phyloP scores from a whole-genome alignment of 2,888 invertebrate genomes.

The Tetheella fluctuosa region DNA sequence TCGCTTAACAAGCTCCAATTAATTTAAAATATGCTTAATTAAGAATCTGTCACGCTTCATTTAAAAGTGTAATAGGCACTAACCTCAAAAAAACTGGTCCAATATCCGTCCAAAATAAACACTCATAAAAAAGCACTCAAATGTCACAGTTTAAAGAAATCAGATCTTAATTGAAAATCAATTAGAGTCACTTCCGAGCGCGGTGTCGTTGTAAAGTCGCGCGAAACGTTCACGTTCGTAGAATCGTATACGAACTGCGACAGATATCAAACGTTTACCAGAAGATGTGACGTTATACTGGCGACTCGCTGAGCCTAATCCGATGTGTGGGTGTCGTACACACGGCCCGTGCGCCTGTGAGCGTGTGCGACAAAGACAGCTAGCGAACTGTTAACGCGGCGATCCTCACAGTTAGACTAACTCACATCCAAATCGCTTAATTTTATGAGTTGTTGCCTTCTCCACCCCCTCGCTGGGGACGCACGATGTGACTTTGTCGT shows the following conservation, averaged over 20 bases:
- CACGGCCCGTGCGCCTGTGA: conserved; percentile 33
- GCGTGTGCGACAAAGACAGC: conserved; percentile 67
- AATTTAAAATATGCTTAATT: conserved; percentile 20
- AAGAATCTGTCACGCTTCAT: conserved; percentile 31
- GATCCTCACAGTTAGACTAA: conserved; percentile 83
- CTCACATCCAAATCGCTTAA: conserved; percentile 85
- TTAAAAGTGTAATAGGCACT: conserved; percentile 16
- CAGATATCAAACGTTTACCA: conserved; percentile 45
- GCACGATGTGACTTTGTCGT: conserved; percentile 60
- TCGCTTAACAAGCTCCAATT: conserved; percentile 1
- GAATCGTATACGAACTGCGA: conserved; percentile 38
- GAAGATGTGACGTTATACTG: conserved; percentile 48
- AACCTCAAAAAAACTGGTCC: conserved; percentile 25
- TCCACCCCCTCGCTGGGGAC: conserved; percentile 76
- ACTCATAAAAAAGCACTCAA: conserved; percentile 35
- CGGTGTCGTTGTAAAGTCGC: conserved; percentile 57
- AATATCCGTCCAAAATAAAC: conserved; percentile 44
- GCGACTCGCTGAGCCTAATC: conserved; percentile 31
- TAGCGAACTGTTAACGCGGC: conserved; percentile 77
- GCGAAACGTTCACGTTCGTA: conserved; percentile 50
- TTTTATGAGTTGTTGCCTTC: conserved; percentile 85
- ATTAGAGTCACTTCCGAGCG: conserved; percentile 46
- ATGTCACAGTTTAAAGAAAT: conserved; percentile 11
- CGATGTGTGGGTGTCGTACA: conserved; percentile 35
- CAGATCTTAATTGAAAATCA: conserved; percentile 22